These are phyloP conservation scores for Lepetodrilus schrolli DNA, from an alignment of 2,888 invertebrate species.

Conservation along the genomic window DNA sequence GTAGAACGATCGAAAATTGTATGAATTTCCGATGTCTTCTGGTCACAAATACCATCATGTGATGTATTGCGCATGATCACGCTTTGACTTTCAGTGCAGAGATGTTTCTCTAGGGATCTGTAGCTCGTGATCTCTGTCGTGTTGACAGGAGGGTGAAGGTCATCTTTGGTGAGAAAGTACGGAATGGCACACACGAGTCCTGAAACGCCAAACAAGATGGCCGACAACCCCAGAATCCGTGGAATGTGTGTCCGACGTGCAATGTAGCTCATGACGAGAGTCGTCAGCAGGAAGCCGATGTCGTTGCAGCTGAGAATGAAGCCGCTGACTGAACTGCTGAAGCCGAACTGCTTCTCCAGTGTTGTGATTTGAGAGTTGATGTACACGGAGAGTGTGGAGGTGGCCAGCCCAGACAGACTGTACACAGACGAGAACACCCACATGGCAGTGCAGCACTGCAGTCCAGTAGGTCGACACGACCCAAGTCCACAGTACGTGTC, in stretches of 20 bases:
- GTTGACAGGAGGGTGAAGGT: background rate
- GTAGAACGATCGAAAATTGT: too few species aligned
- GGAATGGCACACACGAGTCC: conserved; percentile 58
- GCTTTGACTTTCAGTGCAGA: background rate
- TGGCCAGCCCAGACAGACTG: conserved; percentile 46
- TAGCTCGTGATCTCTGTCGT: background rate
- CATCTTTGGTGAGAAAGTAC: conserved; percentile 44
- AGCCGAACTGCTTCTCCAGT: conserved; percentile 64
- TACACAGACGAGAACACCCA: conserved; percentile 46
- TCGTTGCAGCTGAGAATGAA: conserved; percentile 67
- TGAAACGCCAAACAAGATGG: conserved; percentile 52
- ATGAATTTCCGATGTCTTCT: background rate
- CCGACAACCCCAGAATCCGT: conserved; percentile 48
- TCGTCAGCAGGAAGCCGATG: conserved; percentile 59
- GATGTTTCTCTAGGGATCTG: background rate
- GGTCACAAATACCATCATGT: background rate
- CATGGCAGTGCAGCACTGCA: conserved; percentile 51
- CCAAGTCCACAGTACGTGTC: conserved; percentile 54
- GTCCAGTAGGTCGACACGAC: conserved; percentile 42
- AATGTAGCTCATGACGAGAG: conserved; percentile 52
- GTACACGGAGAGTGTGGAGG: conserved; percentile 49
- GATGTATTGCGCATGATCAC: background rate
- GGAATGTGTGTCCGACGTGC: conserved; percentile 53
- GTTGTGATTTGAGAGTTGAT: conserved; percentile 63
- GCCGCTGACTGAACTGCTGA: conserved; percentile 64